Base-by-base conservation (phyloP, 2,888 invertebrate species). In the Cenopis cana region DNA sequence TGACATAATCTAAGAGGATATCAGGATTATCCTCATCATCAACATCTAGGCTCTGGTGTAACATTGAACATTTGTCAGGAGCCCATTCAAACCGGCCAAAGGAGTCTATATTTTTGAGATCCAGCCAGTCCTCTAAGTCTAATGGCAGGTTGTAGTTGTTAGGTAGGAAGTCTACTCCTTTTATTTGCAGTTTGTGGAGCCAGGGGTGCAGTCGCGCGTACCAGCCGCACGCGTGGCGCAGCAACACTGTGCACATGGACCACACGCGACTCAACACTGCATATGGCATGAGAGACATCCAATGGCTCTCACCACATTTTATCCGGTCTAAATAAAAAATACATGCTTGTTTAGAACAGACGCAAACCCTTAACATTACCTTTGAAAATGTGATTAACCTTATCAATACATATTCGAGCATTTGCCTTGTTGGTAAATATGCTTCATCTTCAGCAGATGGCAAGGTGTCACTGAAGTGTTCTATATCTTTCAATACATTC, bases 401-500 rank as follows among this genome's bases (percentile, higher is more conserved):
- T 1, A 94, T 81, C 59, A 95, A 81, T 20, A 95, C 76, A 85
- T 93, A 95, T 78, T 95, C 88, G 12, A 95, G 76, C 94, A 94
- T 95, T 83, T 95, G 95, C 74, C 86, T 88, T 4, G 94, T 94
- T n/a, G 95, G 95, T 60, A 94, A 84, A 78, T 88, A 89, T 20
- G 84, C 76, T 49, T 85, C 83, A 38, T 85, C 84, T 36, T 82
- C 79, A 54, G 78, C 60, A 38, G 81, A 81, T 10, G 92, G 91
- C 49, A 94, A 75, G 9, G 83, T 77, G 18, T 82, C 78, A 18
- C 71, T 50, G 77, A 93, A 93, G 69, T 79, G 82, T 72, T 90
- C 83, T 55, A 92, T 72, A 75, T 94, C 94, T 76, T 90, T 94
- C 36, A 90, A 77, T 4, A 95, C 76, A 66, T 91, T 87, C 18